Conservation (phyloP, 2,113 vertebrate species). For the Mesocricetus auratus region DNA sequence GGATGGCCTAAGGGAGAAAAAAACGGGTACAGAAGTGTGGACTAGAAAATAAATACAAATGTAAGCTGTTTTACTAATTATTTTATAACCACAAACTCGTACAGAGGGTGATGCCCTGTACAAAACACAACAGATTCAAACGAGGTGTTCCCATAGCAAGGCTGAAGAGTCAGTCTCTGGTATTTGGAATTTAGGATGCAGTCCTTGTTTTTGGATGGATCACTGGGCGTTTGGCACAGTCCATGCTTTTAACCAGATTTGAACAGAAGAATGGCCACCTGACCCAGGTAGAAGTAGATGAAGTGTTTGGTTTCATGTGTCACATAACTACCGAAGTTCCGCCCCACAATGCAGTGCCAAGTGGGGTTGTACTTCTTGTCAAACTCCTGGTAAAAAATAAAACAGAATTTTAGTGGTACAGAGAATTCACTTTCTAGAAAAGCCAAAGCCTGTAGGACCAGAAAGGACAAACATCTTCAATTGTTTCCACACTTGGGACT, state of each 20-base stretch:
- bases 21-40: conserved; percentile 77
- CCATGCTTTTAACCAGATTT: conserved; percentile 93
- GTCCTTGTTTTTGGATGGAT: conserved; percentile 82
- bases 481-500: neutral
- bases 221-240: conserved; percentile 81
- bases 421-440: conserved; percentile 23
- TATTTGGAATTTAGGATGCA: conserved; percentile 82
- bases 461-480: conserved; percentile 50
- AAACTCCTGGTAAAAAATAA: conserved; percentile 91
- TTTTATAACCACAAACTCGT: conserved; percentile 88
- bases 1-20: conserved; percentile 83
- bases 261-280: conserved; percentile 98
- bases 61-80: conserved; percentile 82
- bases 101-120: conserved; percentile 92
- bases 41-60: conserved; percentile 88
- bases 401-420: conserved; percentile 55
- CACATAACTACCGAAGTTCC: conserved; percentile 99
- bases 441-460: conserved; percentile 45
- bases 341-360: conserved; percentile 99
- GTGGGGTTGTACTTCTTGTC: conserved; percentile 99
- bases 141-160: conserved; percentile 84
- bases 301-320: conserved; percentile 99
- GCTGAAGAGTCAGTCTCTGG: conserved; percentile 86
- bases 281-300: conserved; percentile 99
- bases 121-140: conserved; percentile 85